Percentiles rank a stretch among this genome's conserved stretches.
Conservation (phyloP, 2,113 vertebrate genomes). For the Glaucomys volans region DNA sequence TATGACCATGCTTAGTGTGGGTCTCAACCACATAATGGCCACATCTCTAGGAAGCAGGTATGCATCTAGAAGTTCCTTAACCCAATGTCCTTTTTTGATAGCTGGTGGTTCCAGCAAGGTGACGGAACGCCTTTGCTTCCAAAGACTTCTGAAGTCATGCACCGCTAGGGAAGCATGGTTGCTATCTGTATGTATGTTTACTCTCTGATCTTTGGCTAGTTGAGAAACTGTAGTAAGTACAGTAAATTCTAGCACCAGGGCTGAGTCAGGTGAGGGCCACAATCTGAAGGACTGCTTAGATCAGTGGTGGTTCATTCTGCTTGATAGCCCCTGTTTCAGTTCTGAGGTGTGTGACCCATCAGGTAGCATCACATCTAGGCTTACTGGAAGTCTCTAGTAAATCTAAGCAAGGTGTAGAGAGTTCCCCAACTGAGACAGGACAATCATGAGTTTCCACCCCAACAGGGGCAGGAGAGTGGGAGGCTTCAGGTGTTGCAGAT, state of each 20-base stretch:
- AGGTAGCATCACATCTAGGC: too few relatives aligned
- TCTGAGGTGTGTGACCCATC: not conserved
- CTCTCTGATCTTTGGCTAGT: not conserved
- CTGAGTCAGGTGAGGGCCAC: not conserved
- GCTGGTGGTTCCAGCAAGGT: not conserved
- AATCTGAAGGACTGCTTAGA: not conserved
- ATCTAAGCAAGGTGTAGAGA: not conserved
- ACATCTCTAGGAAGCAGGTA: not conserved
- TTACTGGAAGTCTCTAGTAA: not conserved
- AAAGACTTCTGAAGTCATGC: not conserved
- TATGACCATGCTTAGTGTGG: too few relatives aligned
- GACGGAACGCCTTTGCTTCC: not conserved
- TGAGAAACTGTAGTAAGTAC: not conserved
- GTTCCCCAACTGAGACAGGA: not conserved
- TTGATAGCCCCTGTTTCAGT: not conserved
- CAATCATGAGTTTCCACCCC: not conserved
- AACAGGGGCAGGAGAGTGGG: not conserved
- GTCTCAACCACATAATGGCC: too few relatives aligned
- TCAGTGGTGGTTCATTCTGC: not conserved
- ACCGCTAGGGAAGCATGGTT: not conserved
- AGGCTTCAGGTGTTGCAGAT: not conserved
- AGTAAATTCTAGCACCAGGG: not conserved
- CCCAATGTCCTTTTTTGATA: not conserved
- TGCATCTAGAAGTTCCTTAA: not conserved
- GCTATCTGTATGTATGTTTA: rapidly evolving